phyloP scores from a whole-genome alignment of 1,140 invertebrate species.

The Calephelis virginiensis region DNA sequence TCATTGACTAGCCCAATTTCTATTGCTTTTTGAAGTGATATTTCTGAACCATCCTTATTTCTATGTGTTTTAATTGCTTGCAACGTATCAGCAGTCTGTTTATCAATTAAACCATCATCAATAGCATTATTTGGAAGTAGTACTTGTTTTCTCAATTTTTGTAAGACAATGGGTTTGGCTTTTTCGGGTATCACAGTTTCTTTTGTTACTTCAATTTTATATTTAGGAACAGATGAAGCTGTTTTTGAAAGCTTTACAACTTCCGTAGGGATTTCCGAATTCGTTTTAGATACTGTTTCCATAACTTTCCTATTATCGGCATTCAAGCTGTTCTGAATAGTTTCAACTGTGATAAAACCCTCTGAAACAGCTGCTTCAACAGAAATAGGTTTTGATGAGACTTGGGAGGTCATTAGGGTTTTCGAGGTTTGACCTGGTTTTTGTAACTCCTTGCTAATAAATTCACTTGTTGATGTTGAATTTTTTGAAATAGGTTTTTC shows the following conservation, averaged over 20 bases:
- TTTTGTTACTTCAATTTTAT: constrained; percentile 81
- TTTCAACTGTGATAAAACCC: constrained; percentile 68
- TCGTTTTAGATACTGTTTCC: constrained; percentile 41
- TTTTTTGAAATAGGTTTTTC: background rate
- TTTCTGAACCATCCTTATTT: constrained; percentile 79
- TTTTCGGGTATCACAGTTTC: constrained; percentile 80
- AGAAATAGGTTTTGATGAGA: constrained; percentile 47
- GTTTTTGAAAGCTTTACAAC: constrained; percentile 63
- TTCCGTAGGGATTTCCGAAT: constrained; percentile 60
- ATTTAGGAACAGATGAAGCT: constrained; percentile 84
- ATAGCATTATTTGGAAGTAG: constrained; percentile 85
- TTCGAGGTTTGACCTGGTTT: background rate
- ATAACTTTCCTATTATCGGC: constrained; percentile 56
- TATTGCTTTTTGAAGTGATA: constrained; percentile 88
- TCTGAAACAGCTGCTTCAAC: constrained; percentile 67
- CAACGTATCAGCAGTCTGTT: constrained; percentile 85
- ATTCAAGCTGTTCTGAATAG: constrained; percentile 59
- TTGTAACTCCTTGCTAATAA: background rate
- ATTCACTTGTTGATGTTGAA: background rate
- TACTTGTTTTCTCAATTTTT: constrained; percentile 87
- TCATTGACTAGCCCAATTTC: constrained; percentile 87
- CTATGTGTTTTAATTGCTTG: constrained; percentile 77
- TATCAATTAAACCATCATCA: constrained; percentile 86
- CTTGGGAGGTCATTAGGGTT: background rate
- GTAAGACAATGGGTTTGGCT: constrained; percentile 85